A percentile compares a stretch with the other conserved stretches of the same genome.
Evolutionary conservation across 2,888 invertebrate genomes (phyloP).

Genomic region (Pinctada fucata): DNA sequence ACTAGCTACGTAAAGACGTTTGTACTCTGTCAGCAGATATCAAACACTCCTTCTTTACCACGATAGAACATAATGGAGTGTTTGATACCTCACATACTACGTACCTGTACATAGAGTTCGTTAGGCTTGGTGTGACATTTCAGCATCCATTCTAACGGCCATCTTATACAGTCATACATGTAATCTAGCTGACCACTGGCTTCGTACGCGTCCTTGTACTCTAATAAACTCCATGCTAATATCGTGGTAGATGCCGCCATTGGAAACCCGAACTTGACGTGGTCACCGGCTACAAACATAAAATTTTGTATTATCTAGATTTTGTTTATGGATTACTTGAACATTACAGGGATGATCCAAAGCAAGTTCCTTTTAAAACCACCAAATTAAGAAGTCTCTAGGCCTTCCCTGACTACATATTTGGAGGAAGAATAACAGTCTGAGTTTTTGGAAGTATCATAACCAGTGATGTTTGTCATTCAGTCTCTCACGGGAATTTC

Average conservation of each 20-base stretch:
- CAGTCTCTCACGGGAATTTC: too few species aligned
- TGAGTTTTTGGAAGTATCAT: too few species aligned
- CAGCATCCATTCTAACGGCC: constrained; percentile 82
- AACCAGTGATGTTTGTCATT: too few species aligned
- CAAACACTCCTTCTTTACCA: too few species aligned
- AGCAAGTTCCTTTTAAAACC: too few species aligned
- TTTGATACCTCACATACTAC: background rate
- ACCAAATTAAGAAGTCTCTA: too few species aligned
- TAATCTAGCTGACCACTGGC: constrained; percentile 58
- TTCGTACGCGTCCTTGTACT: constrained; percentile 61
- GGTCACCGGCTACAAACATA: constrained; percentile 63
- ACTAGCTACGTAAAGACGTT: too few species aligned
- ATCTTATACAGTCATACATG: constrained; percentile 77
- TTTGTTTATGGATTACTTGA: background rate
- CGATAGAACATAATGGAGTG: too few species aligned
- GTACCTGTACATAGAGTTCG: constrained; percentile 77
- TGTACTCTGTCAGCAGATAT: too few species aligned
- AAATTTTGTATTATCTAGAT: background rate
- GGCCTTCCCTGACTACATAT: too few species aligned
- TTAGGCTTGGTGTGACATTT: constrained; percentile 77
- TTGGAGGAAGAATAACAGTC: too few species aligned
- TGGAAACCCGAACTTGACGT: constrained; percentile 69
- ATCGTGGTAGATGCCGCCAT: constrained; percentile 65
- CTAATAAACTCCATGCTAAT: constrained; percentile 64
- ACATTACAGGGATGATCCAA: background rate